phyloP scores from a whole-genome alignment of 2,113 vertebrate species.

The Corythoichthys intestinalis region DNA sequence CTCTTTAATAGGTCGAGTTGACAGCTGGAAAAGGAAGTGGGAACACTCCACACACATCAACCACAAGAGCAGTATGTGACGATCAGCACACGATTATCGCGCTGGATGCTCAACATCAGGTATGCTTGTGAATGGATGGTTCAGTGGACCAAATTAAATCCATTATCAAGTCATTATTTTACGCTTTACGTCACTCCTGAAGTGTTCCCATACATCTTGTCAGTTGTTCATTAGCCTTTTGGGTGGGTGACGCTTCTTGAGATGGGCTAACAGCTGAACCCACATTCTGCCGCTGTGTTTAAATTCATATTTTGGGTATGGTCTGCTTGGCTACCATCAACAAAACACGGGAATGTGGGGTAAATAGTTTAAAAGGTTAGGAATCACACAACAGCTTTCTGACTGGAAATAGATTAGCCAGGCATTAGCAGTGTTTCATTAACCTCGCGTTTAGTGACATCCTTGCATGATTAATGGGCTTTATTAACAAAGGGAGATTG shows the following conservation, averaged over 20 bases:
- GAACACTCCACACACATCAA: conserved; percentile 21
- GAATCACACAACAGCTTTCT: conserved; percentile 64
- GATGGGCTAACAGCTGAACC: conserved; percentile 58
- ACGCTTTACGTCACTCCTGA: conserved; percentile 63
- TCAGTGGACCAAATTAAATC: conserved; percentile 61
- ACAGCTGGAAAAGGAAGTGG: conserved; percentile 63
- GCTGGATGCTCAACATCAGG: neutral
- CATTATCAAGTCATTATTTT: conserved; percentile 71
- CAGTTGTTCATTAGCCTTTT: conserved; percentile 65
- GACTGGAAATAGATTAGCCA: conserved; percentile 72
- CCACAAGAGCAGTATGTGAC: conserved; percentile 6
- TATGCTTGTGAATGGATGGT: conserved; percentile 52
- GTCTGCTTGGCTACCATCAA: conserved; percentile 70
- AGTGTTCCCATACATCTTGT: conserved; percentile 72
- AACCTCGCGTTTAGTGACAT: conserved; percentile 75
- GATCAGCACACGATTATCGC: conserved; percentile 15
- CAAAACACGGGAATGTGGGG: conserved; percentile 35
- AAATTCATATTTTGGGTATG: conserved; percentile 73
- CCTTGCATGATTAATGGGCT: conserved; percentile 71
- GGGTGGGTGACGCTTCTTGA: conserved; percentile 68
- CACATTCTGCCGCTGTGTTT: conserved; percentile 64
- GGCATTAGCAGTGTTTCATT: conserved; percentile 76
- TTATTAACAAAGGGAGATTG: conserved; percentile 76
- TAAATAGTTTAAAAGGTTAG: conserved; percentile 61
- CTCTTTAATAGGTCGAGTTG: conserved; percentile 59